Base-by-base conservation (phyloP, 2,888 invertebrate genomes). In the Pheosia gnoma region DNA sequence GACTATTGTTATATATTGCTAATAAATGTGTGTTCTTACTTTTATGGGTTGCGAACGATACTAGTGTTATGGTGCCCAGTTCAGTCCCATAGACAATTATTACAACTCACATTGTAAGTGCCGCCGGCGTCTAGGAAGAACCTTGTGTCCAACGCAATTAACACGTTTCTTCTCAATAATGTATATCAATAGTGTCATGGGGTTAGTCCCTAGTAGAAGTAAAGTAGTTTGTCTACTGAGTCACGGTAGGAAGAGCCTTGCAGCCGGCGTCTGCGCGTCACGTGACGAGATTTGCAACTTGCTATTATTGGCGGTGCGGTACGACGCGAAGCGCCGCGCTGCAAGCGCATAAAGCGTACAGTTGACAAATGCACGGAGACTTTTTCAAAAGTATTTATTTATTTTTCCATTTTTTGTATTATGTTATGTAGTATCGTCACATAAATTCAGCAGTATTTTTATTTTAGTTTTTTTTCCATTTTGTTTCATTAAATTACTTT, bases 211-310 rank as follows among this genome's bases (percentile, higher is more conserved):
- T 70, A 68, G 74, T 70, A 60, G 62, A 58, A n/a, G 61, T 59
- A 59, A 43, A 41, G 59, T 59, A 60, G 54, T 57, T 54, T 36
- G 52, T 57, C 51, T 64, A 68, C 63, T 78, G 77, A 76, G 51
- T 80, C 78, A 80, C 68, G 57, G 9, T 68, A 75, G 75, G 75
- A 75, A 75, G 77, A 77, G 77, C 84, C 85, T 83, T 83, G 82
- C 74, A 59, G 68, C 59, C 71, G 72, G 61, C 70, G 72, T 71
- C 72, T 67, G 67, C 71, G 72, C 74, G 68, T 64, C 71, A 64
- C 63, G 56, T 54, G 64, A 67, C 67, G 65, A 64, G 59, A 71
- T 74, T 65, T 63, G 72, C 69, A 69, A 67, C 62, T 67, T 63
- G 66, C 74, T 79, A 75, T 79, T 76, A 75, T 77, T 74, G 78